Conservation (phyloP, 2,113 vertebrate species). For the Haemorhous mexicanus region DNA sequence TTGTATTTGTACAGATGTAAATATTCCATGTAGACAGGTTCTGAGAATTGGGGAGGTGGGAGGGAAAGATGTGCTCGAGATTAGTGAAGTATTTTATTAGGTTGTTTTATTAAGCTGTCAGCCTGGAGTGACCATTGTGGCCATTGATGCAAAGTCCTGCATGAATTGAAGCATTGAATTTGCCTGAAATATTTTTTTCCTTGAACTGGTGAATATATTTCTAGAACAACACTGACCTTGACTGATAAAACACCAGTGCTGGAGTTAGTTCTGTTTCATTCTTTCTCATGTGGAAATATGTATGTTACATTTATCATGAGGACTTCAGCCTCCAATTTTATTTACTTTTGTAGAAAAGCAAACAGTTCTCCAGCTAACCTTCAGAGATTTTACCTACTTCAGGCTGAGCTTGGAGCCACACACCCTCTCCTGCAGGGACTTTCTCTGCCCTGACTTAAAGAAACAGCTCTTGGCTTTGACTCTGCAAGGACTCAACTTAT, state of each 20-base stretch:
- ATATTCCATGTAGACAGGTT: not conserved
- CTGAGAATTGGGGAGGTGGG: not conserved
- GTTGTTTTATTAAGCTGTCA: not conserved
- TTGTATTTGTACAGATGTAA: not conserved
- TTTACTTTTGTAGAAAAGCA: not conserved
- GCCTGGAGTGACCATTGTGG: not conserved
- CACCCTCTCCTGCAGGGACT: not conserved
- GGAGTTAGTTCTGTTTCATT: not conserved
- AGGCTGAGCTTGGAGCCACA: not conserved
- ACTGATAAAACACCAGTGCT: not conserved
- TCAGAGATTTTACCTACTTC: not conserved
- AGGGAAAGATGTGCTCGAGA: not conserved
- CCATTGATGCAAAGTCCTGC: not conserved
- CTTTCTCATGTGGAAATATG: not conserved
- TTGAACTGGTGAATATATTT: not conserved
- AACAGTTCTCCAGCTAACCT: not conserved
- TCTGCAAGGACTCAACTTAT: not conserved
- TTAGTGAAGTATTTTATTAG: not conserved
- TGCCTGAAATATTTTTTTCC: not conserved
- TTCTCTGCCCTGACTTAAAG: not conserved
- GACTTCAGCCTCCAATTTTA: not conserved
- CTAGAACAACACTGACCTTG: not conserved
- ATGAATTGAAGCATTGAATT: not conserved
- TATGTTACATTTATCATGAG: not conserved
- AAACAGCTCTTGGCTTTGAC: not conserved